These are phyloP conservation scores for Mus caroli DNA, from an alignment of 2,797 vertebrate species.

Conservation along the genomic window DNA sequence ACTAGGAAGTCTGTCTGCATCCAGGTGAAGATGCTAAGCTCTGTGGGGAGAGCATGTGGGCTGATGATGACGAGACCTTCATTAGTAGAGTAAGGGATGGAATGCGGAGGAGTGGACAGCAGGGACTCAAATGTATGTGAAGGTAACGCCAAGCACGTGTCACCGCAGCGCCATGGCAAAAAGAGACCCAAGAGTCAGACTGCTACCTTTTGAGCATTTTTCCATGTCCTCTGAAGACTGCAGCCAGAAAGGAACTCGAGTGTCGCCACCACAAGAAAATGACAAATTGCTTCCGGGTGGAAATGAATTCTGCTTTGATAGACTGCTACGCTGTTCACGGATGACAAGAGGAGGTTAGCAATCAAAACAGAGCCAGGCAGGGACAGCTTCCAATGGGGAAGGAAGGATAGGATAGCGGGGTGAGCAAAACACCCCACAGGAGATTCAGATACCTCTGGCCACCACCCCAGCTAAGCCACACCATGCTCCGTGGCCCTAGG, in stretches of 20 bases:
- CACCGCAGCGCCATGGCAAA: background rate
- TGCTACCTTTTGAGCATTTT: constrained; percentile 96
- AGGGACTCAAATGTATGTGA: background rate
- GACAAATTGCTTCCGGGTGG: constrained; percentile 91
- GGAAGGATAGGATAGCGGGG: constrained; percentile 11
- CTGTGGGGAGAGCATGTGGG: background rate
- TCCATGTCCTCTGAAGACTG: constrained; percentile 98
- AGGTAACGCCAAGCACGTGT: accelerated
- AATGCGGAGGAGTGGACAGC: accelerated
- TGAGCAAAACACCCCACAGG: background rate
- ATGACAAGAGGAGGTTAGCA: constrained; percentile 69
- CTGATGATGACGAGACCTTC: background rate
- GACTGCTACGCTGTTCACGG: constrained; percentile 89
- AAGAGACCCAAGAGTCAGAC: background rate
- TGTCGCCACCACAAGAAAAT: constrained; percentile 92
- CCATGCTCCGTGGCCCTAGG: background rate
- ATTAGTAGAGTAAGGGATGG: background rate
- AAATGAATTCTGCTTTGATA: constrained; percentile 93
- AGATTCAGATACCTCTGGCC: background rate
- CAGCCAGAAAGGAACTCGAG: constrained; percentile 95
- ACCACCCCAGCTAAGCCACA: background rate
- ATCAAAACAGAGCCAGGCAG: background rate
- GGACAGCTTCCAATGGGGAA: background rate
- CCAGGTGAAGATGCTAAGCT: background rate
- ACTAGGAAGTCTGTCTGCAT: background rate